Base-by-base conservation (phyloP, 2,797 vertebrate genomes). In the Rhinella marina region DNA sequence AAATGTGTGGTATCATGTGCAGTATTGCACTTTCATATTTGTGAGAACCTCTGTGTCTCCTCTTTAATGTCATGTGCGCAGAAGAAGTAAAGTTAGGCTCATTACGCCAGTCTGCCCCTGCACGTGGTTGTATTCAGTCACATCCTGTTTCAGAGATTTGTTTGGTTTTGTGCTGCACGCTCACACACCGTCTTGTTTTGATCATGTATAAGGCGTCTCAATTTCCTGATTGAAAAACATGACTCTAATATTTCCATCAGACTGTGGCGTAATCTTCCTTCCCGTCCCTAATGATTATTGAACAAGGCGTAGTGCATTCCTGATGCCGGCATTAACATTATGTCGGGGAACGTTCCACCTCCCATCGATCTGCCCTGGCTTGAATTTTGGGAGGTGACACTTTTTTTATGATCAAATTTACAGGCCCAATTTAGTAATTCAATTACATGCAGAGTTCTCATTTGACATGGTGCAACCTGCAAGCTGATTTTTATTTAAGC, bases 401-500 rank as follows among this genome's bases (percentile, higher is more conserved):
- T 85, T 85, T 85, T 94, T 92, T 93, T 94, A 85, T 86, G 92
- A 85, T 88, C 91, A 94, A 95, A 94, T 95, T 95, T 94, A 90
- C 89, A 91, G 88, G 91, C 91, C 92, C 92, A 89, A 89, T 84
- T 84, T 86, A 89, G 54, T 82, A 80, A 84, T 72, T 83, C 64
- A 25, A 83, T 89, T 89, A 84, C 85, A 87, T 84, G 85, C 72
- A 25, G 75, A 68, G 72, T 86, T 84, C 78, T 73, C 64, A 48
- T 56, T 84, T 29, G 48, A 78, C 88, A 70, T 86, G 84, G 80
- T 70, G 4, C 79, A 78, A 82, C 88, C 80, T 86, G 81, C 81
- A 83, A 86, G 73, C 73, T 62, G 81, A 57, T 80, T 61, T 78
- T 79, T 52, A 72, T 56, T 78, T 86, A 79, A 27, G 56, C 62